Conservation (phyloP, 2,113 vertebrate species). For the Nicator chloris region DNA sequence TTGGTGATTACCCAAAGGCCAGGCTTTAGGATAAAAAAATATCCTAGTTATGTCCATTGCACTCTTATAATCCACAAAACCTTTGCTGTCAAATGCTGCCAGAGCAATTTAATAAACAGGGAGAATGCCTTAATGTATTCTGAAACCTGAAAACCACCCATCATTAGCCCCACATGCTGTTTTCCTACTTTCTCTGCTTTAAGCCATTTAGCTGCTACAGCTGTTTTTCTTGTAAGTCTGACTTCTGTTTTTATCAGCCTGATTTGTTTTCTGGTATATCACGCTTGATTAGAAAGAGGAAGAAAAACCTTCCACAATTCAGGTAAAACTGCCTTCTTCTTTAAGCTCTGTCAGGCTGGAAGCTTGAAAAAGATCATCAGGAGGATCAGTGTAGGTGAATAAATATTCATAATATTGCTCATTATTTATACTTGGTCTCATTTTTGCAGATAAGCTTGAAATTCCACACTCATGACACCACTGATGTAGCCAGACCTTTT, state of each 20-base stretch:
- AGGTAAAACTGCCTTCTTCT: constrained; percentile 20
- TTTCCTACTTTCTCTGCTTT: constrained; percentile 49
- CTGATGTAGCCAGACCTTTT: neutral
- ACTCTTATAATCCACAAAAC: constrained; percentile 43
- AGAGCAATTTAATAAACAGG: constrained; percentile 60
- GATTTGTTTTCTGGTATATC: constrained; percentile 57
- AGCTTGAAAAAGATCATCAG: constrained; percentile 40
- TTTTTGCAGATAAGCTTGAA: constrained; percentile 18
- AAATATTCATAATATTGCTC: constrained; percentile 53
- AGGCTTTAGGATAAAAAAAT: neutral
- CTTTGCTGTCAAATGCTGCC: constrained; percentile 58
- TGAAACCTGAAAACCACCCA: constrained; percentile 63
- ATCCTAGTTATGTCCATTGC: constrained; percentile 48
- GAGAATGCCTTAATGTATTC: constrained; percentile 58
- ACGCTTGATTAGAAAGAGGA: constrained; percentile 40
- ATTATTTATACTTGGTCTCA: constrained; percentile 29
- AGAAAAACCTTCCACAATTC: constrained; percentile 21
- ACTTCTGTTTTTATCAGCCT: constrained; percentile 52
- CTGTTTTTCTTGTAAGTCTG: constrained; percentile 54
- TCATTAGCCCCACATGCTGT: constrained; percentile 58
- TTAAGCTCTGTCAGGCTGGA: neutral
- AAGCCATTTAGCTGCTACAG: constrained; percentile 60
- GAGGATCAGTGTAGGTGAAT: constrained; percentile 40
- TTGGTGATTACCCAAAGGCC: constrained; percentile 23
- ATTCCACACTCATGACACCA: neutral